Evolutionary conservation across 2,797 vertebrate genomes (phyloP), one percentile per base, ranked within the genome.

Genomic region (Melanotaenia trifasciata): DNA sequence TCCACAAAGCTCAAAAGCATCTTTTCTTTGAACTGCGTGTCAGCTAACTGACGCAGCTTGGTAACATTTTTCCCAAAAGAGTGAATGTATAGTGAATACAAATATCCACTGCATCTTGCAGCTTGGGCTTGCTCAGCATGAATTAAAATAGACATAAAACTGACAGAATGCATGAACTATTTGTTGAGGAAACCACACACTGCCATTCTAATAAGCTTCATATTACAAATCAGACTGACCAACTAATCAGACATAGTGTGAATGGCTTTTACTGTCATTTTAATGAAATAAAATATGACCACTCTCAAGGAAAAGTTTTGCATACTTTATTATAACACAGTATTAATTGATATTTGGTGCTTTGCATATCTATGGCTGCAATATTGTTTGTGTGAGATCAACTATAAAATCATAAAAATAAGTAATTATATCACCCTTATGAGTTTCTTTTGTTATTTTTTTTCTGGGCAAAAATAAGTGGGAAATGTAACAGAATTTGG

Each of bases 81-180:
- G 59, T 3, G 28, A 63, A 36, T 4, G 35, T 51, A 50, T 4
- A n/a, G 60, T 71, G 82, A 84, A 90, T 85, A 73, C 73, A 83
- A 84, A 86, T 40, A 38, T 13, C 28, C 67, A 18, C 59, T 32
- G 50, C 76, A 65, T 67, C 18, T 11, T 2, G 30, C 28, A 3
- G 43, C 58, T 69, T 10, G 0, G 33, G 13, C 61, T 54, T 14
- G 11, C 22, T 38, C 12, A 56, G 33, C 36, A 50, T 56, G 64
- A 13, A 33, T 11, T 43, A 7, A 64, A 22, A 38, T 12, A 24
- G 45, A 45, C 20, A 24, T 28, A 4, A 61, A 47, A 47, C 18
- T 50, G 47, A 22, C 9, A 11, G 47, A 22, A 50, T 50, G n/a
- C 47, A 50, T 22, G n/a, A n/a, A 47, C 5, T n/a, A n/a, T 68